Evolutionary conservation across 1,140 invertebrate genomes (phyloP).

Genomic region (Latrodectus geometricus): DNA sequence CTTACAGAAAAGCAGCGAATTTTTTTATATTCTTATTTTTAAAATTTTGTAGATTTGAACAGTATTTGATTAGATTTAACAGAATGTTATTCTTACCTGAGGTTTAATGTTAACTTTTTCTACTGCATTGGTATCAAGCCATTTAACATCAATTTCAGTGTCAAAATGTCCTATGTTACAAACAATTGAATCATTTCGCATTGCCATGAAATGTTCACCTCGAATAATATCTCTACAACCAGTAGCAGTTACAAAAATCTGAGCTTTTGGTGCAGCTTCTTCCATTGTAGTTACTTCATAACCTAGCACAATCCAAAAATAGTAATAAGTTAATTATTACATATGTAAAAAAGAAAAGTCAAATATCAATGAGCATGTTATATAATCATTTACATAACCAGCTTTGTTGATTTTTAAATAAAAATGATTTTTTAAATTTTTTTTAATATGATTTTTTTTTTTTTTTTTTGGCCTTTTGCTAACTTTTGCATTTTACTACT

Average conservation of each 20-base stretch:
- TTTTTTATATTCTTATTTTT: not conserved
- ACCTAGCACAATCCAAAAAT: slow-evolving; percentile 65
- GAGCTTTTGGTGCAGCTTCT: slow-evolving; percentile 85
- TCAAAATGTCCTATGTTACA: slow-evolving; percentile 99
- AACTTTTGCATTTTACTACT: too few species aligned
- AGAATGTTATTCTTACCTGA: slow-evolving; percentile 75
- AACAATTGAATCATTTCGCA: slow-evolving; percentile 97
- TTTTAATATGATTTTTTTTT: too few species aligned
- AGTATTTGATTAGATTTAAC: slow-evolving; percentile 1
- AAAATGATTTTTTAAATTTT: too few species aligned
- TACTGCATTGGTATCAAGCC: slow-evolving; percentile 93
- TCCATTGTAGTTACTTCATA: slow-evolving; percentile 96
- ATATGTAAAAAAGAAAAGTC: too few species aligned
- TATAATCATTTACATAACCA: too few species aligned
- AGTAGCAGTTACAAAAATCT: slow-evolving; percentile 98
- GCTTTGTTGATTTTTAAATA: too few species aligned
- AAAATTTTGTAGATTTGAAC: not conserved
- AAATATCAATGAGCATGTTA: too few species aligned
- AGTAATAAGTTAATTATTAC: too few species aligned
- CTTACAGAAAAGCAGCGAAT: not conserved
- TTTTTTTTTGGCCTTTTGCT: too few species aligned
- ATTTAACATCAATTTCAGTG: slow-evolving; percentile 96
- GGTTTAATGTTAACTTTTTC: slow-evolving; percentile 96
- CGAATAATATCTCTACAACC: slow-evolving; percentile 96
- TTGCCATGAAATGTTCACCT: slow-evolving; percentile 87